Evolutionary conservation across 2,797 vertebrate species (phyloP), one percentile per base, ranked within the genome.

Genomic region (Mormyrus hasselquistii): DNA sequence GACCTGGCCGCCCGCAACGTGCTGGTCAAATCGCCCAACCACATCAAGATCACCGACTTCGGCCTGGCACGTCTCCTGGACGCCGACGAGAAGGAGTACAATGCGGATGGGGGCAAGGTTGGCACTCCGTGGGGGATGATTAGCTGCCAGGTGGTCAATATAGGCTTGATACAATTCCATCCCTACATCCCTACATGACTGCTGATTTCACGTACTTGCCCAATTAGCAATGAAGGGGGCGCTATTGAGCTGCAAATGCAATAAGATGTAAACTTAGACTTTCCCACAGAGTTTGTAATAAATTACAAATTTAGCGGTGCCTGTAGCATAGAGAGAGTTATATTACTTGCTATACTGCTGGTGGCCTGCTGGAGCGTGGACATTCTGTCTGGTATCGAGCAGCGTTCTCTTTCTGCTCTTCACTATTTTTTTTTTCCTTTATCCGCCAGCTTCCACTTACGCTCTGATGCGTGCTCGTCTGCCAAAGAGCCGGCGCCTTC

Each of bases 31-130:
- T 99, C 98, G 2, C 97, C 99, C 90, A 99, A 99, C 93, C 98
- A 99, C 34, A 98, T 99, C 94, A 99, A 99, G 96, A 99, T 99
- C 95, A 99, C 99, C 0, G 99, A 99, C 94, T 99, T 99, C 0
- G 99, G 99, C 84, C 92, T 99, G 91, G 97, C 99, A 49, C 97
- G 99, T 0, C 96, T 99, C 85, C 92, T 99, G 92, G 99, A 99
- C 91, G 97, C 97, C 57, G 97, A 99, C 91, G 98, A 99, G 92
- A 99, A 99, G 91, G 99, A 99, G 88, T 99, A 99, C 84, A 99
- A 99, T 25, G 99, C 99, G 6, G 99, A 99, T 89, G 98, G 98
- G 53, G 98, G 98, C 89, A 99, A 99, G 97, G 99, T 99, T 73
- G 88, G 95, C 92, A 5, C 76, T 10, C 7, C 3, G 19, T 41